Evolutionary conservation across 2,797 vertebrate species (phyloP), one percentile per base, ranked within the genome.

Genomic region (Manis pentadactyla): DNA sequence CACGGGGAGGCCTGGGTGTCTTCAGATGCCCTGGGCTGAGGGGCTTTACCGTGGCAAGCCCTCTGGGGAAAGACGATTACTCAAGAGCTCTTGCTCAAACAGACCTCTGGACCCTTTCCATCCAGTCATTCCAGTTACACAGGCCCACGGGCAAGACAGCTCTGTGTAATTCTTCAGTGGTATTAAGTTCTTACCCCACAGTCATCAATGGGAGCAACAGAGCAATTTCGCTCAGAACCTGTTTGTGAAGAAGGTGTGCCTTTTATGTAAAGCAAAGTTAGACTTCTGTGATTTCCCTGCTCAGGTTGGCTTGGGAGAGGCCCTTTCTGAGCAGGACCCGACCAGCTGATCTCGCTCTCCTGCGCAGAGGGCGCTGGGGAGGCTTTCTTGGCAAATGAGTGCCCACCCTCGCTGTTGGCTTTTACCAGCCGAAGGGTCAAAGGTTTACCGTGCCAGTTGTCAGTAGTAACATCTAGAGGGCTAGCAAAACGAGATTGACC

Each of bases 11-110:
- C 25, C 7, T 1, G 4, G 3, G 31, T 71, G 42, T 42, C 17
- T 1, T 51, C 29, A 75, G 77, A 71, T 59, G 73, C 12, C 23
- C 31, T n/a, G 71, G 49, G 61, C 53, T 25, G 1, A 29, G 49
- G 83, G 87, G 10, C 19, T 51, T 73, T 25, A 23, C 63, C 15
- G 1, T 21, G 57, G 77, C 74, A 81, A 92, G 66, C 84, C 39
- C 42, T 34, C 25, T 55, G 25, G 59, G n/a, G 12, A 37, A 39
- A 4, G 42, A 21, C 0, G 31, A 10, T 97, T 97, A 34, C 88
- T 89, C 85, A 93, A 95, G 94, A 75, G 57, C 68, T 29, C 29
- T 96, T 97, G 95, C 93, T 97, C 86, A 97, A 87, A 92, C 4
- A 79, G 82, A 74, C 61, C 95, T 85, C 93, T 86, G 91, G 89